Evolutionary conservation across 1,140 invertebrate genomes (phyloP).

Genomic region (Trinorchestia longiramus): DNA sequence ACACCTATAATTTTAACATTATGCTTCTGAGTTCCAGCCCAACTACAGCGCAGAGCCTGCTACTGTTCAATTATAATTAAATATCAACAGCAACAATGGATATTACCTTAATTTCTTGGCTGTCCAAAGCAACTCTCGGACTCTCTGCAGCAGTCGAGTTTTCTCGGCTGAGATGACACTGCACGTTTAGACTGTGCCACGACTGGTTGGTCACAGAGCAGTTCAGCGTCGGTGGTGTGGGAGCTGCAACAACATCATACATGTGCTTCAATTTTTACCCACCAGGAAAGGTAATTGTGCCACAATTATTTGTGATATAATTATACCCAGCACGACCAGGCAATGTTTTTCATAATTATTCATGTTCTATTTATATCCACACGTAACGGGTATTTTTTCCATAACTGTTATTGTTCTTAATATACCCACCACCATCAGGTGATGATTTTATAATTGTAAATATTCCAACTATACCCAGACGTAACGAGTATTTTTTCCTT

Average conservation of each 20-base stretch:
- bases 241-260: background rate
- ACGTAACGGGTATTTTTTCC: no score
- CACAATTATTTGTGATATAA: no score
- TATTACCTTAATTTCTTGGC: conserved; percentile 34
- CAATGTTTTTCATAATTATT: no score
- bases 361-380: no score
- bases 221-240: conserved; percentile 29
- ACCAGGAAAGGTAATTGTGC: no score
- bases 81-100: no score
- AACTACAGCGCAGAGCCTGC: background rate
- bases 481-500: no score
- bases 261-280: background rate
- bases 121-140: background rate
- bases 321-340: no score
- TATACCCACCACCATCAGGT: no score
- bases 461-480: no score
- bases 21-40: background rate
- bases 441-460: no score
- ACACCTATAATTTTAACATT: background rate
- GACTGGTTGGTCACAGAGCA: conserved; percentile 56
- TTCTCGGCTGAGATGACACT: background rate
- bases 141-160: background rate
- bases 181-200: conserved; percentile 54
- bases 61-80: background rate
- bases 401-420: no score